Base-by-base conservation (phyloP, 2,797 vertebrate species). In the Miichthys miiuy region DNA sequence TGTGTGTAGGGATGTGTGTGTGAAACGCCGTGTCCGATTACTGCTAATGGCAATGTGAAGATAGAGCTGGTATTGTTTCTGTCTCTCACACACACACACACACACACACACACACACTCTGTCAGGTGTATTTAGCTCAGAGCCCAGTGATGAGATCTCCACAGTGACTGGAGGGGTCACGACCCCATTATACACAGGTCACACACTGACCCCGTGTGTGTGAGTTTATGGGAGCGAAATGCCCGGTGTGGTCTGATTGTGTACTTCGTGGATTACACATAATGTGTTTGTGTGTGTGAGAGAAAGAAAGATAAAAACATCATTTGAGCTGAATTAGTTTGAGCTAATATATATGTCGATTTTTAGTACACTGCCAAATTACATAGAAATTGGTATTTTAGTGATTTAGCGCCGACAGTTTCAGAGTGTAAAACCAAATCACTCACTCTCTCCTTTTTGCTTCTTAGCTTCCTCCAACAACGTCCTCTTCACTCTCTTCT, bases 141-240 rank as follows among this genome's bases (percentile, higher is more conserved):
- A 62, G 52, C 34, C 50, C 66, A 57, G 58, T 79, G 81, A 84
- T 68, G 80, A 81, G 75, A 80, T 86, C 74, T 77, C 79, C 76
- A 70, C 79, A 66, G 85, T 58, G 77, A 77, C 44, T 75, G 72
- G 14, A 83, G 69, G 52, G 73, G 68, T 60, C 80, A 65, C 5
- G 16, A 83, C 80, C 84, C 82, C 80, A 86, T 89, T 86, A 86
- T 54, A 58, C 0, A 18, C 69, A 83, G 82, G 64, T 81, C 62
- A 79, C 73, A 64, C 68, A 25, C 47, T 74, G 80, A 86, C 72
- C 63, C 68, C 20, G 23, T 0, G 11, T 47, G 23, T 68, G 72
- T 46, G 56, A 18, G 8, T 77, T 51, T 76, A 65, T 57, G 61
- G n/a, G 42, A 76, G 58, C 5, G 60, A 62, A 61, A 80, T 55